These are phyloP conservation scores for Trichogramma evanescens DNA, from an alignment of 2,888 invertebrate species.

Conservation along the genomic window DNA sequence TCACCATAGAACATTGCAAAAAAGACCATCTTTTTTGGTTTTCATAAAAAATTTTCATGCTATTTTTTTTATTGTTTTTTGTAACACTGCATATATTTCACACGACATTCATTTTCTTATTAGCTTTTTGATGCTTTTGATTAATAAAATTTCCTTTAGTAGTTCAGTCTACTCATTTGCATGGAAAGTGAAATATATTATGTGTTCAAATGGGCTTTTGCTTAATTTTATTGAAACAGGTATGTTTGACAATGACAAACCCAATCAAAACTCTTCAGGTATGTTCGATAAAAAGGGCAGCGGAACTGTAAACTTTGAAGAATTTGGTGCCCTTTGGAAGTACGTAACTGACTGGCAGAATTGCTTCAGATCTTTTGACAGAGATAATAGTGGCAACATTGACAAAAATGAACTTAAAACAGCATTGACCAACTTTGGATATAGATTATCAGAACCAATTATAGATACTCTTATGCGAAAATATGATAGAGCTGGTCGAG, in stretches of 20 bases:
- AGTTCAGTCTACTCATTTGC: constrained; percentile 3
- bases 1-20: no score
- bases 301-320: constrained; percentile 88
- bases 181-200: neutral
- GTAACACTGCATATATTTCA: neutral
- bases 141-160: neutral
- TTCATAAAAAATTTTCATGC: neutral
- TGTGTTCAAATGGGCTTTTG: constrained; percentile 13
- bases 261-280: constrained; percentile 52
- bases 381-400: constrained; percentile 88
- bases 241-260: constrained; percentile 45
- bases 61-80: neutral
- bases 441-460: constrained; percentile 75
- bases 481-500: constrained; percentile 87
- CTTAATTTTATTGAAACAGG: constrained; percentile 37
- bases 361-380: constrained; percentile 89
- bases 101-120: neutral
- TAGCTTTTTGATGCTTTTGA: neutral
- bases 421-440: constrained; percentile 86
- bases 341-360: constrained; percentile 97
- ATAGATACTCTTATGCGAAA: constrained; percentile 77
- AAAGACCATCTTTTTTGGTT: neutral
- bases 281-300: constrained; percentile 90
- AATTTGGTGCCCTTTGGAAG: constrained; percentile 94
- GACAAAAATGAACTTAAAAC: constrained; percentile 83